Evolutionary conservation across 2,113 vertebrate species (phyloP), one percentile per base, ranked within the genome.

Genomic region (Chascanopsetta lugubris): DNA sequence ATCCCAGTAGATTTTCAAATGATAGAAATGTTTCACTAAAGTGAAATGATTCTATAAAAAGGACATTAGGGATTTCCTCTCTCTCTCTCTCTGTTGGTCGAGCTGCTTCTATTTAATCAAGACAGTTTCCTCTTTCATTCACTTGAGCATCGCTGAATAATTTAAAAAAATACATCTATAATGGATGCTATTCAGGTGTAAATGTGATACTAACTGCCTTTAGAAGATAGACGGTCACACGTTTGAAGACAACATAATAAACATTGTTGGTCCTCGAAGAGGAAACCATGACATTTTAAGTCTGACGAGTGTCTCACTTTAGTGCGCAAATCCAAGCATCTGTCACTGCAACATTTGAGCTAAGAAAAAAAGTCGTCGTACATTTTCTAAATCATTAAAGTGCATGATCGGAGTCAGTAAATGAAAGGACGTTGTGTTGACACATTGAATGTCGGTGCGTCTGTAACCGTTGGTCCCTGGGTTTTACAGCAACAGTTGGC

Each of bases 401-500:
- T n/a, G n/a, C n/a, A n/a, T n/a, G n/a, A n/a, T n/a, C n/a, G 32
- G 32, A 34, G 10, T 34, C 32, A 13, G 4, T 9, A 9, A 34
- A 12, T 11, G 10, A 34, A 34, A 34, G n/a, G 2, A 0, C 9
- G 10, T 13, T 34, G 34, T 59, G 40, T 59, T 27, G 1, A 15
- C 25, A 30, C 56, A 45, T 10, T 45, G n/a, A n/a, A n/a, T 26
- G 2, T 18, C 1, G 20, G 30, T 21, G 3, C n/a, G 2, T 34
- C 3, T 18, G 38, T 58, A 49, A 67, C 17, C 60, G 2, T 66
- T n/a, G n/a, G 61, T 67, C 5, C 1, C 3, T 85, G 76, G 91
- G 56, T 92, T 92, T 79, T 89, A 83, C 93, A 99, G 97, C 97
- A 99, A 99, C 97, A 99, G 97, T 93, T 99, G 87, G 95, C 97